A percentile compares a stretch with the other conserved stretches of the same genome.
These are phyloP conservation scores for Cydia strobilella DNA, from an alignment of 1,140 invertebrate species.

Conservation along the genomic window DNA sequence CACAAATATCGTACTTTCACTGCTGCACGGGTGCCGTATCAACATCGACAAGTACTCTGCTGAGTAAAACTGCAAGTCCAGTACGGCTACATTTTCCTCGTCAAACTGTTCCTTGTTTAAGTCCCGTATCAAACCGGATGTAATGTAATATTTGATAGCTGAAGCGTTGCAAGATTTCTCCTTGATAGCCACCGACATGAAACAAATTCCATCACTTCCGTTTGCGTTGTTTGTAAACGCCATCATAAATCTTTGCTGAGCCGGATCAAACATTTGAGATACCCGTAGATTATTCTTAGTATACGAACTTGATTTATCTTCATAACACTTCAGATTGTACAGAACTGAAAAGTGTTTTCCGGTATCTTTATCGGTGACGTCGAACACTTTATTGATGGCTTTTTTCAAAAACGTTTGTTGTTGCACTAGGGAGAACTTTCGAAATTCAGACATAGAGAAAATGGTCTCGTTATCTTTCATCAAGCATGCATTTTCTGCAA, in stretches of 20 bases:
- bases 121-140: slow-evolving; percentile 61
- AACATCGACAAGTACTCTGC: slow-evolving; percentile 88
- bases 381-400: slow-evolving; percentile 86
- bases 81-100: slow-evolving; percentile 70
- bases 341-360: slow-evolving; percentile 82
- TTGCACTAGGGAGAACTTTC: slow-evolving; percentile 90
- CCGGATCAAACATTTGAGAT: slow-evolving; percentile 69
- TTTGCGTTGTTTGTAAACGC: slow-evolving; percentile 60
- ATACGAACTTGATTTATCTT: slow-evolving; percentile 45
- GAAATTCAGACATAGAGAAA: slow-evolving; percentile 84
- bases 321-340: slow-evolving; percentile 76
- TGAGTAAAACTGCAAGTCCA: slow-evolving; percentile 92
- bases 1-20: slow-evolving; percentile 82
- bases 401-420: slow-evolving; percentile 87
- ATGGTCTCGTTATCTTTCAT: slow-evolving; percentile 84
- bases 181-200: slow-evolving; percentile 68
- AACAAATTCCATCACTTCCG: slow-evolving; percentile 63
- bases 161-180: slow-evolving; percentile 55
- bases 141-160: slow-evolving; percentile 63
- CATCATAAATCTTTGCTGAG: slow-evolving; percentile 67
- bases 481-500: slow-evolving; percentile 87
- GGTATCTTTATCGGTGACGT: slow-evolving; percentile 84
- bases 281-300: slow-evolving; percentile 58
- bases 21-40: slow-evolving; percentile 81
- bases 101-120: slow-evolving; percentile 50